These are phyloP conservation scores for Caerostris darwini DNA, from an alignment of 1,140 invertebrate species.

Conservation along the genomic window DNA sequence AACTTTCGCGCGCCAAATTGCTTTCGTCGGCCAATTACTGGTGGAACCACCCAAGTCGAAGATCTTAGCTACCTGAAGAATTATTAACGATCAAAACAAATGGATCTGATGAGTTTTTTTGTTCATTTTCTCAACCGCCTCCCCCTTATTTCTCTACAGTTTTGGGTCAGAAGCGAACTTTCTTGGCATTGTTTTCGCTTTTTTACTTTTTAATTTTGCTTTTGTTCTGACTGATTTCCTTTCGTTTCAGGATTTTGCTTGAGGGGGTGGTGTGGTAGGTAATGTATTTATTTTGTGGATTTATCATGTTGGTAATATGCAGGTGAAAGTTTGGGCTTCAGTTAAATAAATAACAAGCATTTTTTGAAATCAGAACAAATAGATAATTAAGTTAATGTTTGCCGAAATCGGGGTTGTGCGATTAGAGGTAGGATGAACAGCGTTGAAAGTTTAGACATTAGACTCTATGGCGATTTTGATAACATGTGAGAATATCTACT, in stretches of 20 bases:
- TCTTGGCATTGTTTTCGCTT: constrained; percentile 7
- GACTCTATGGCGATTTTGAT: no score
- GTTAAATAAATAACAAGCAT: no score
- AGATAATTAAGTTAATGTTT: no score
- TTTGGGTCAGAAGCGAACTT: background rate
- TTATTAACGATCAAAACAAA: constrained; percentile 35
- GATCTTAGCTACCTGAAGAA: background rate
- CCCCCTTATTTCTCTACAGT: background rate
- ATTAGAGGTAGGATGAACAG: no score
- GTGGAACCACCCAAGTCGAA: constrained; percentile 57
- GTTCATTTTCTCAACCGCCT: background rate
- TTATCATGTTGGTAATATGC: no score
- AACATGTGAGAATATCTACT: no score
- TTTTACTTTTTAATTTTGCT: background rate
- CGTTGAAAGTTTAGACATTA: no score
- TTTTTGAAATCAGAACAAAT: no score
- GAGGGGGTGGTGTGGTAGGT: background rate
- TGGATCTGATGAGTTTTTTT: background rate
- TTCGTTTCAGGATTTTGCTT: background rate
- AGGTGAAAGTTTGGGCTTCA: no score
- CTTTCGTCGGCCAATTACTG: constrained; percentile 40
- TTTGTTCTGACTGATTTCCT: background rate
- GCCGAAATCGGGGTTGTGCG: no score
- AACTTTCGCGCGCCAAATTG: constrained; percentile 62
- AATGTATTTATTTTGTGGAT: background rate